Percentiles rank a stretch among this genome's conserved stretches.
Evolutionary conservation across 2,797 vertebrate genomes (phyloP).

Genomic region (Sylvilagus floridanus): DNA sequence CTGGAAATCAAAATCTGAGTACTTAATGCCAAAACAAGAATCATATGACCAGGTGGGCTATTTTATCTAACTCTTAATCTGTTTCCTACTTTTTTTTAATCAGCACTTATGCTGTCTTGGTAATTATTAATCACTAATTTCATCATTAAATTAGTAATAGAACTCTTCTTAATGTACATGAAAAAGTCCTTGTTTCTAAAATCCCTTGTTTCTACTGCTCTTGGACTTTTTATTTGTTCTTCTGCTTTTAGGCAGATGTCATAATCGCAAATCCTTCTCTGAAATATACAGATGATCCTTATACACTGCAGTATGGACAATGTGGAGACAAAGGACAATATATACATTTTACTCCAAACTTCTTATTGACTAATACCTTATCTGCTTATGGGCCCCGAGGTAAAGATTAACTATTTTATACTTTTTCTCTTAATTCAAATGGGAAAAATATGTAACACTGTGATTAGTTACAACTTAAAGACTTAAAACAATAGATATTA

Average conservation of each 20-base stretch:
- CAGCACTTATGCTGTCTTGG: background rate
- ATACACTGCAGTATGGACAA: constrained; percentile 86
- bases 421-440: constrained; percentile 41
- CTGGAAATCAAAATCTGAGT: constrained; percentile 77
- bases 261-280: constrained; percentile 83
- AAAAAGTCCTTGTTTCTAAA: constrained; percentile 24
- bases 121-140: constrained; percentile 28
- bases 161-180: background rate
- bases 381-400: constrained; percentile 85
- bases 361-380: constrained; percentile 80
- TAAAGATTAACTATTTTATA: constrained; percentile 71
- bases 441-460: background rate
- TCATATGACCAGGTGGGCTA: constrained; percentile 81
- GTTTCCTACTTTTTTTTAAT: constrained; percentile 20
- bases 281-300: constrained; percentile 84
- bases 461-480: constrained; percentile 22
- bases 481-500: background rate
- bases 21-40: constrained; percentile 78
- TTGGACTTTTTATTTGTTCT: background rate
- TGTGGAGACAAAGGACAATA: constrained; percentile 87
- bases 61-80: background rate
- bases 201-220: background rate
- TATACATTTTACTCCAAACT: constrained; percentile 89
- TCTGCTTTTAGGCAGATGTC: constrained; percentile 85
- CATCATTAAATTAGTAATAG: constrained; percentile 31